Evolutionary conservation across 2,113 vertebrate species (phyloP).

Genomic region (Camarhynchus parvulus): DNA sequence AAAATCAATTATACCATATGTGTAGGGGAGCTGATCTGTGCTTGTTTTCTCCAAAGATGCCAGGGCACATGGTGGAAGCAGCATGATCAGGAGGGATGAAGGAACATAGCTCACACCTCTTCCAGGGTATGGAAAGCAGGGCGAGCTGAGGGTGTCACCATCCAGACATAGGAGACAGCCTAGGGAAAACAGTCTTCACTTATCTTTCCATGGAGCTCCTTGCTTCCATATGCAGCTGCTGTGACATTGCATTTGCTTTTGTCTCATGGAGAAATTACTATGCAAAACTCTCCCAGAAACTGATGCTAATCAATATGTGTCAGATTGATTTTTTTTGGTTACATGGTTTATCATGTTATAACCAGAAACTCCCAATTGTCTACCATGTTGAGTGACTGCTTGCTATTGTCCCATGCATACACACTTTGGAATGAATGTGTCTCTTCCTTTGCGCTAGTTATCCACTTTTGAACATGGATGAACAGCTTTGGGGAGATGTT

Average conservation of each 20-base stretch:
- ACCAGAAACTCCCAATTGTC: background rate
- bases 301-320: background rate
- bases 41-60: background rate
- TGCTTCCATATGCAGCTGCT: background rate
- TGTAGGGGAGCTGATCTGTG: background rate
- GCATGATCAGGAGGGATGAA: background rate
- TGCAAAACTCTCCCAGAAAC: background rate
- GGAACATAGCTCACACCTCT: background rate
- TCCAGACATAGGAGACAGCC: background rate
- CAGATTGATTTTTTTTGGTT: background rate
- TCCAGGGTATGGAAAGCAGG: background rate
- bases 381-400: background rate
- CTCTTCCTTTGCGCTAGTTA: background rate
- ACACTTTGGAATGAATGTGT: background rate
- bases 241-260: background rate
- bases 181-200: background rate
- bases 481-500: background rate
- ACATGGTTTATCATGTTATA: background rate
- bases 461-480: background rate
- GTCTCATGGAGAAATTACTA: background rate
- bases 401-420: background rate
- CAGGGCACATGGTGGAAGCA: background rate
- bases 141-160: background rate
- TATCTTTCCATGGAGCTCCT: background rate
- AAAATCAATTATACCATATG: rapidly evolving